Evolutionary conservation across 30 jellyfish, hydroid and myxozoan species (phyloP).

Genomic region (Pelagia noctiluca): DNA sequence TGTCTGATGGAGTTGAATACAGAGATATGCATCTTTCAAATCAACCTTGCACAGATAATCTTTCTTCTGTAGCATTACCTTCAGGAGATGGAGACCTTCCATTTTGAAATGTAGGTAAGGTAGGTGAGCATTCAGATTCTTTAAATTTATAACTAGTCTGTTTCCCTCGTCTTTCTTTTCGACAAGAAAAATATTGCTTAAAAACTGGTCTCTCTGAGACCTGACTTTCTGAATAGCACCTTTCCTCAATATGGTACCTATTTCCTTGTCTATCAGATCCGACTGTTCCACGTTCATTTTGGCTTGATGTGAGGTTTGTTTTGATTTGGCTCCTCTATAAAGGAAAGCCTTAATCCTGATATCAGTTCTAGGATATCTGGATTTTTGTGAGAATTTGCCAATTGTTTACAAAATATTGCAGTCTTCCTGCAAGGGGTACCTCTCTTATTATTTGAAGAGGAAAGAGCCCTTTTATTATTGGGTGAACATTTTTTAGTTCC

Average conservation of each 20-base stretch:
- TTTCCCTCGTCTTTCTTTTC: not conserved
- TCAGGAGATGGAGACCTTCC: constrained; percentile 38
- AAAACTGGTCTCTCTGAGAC: constrained; percentile 4
- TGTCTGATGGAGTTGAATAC: constrained; percentile 43
- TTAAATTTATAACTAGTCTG: constrained; percentile 3
- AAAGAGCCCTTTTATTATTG: not conserved
- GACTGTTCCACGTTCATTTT: not conserved
- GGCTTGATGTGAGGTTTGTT: constrained; percentile 4
- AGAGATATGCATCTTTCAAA: constrained; percentile 43
- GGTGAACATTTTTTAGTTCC: not conserved
- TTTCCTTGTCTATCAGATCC: not conserved
- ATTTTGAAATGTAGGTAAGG: constrained; percentile 24
- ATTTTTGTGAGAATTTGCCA: not conserved
- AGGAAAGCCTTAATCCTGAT: not conserved
- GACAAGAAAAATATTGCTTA: not conserved
- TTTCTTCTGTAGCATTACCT: constrained; percentile 39
- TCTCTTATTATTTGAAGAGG: not conserved
- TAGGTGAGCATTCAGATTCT: constrained; percentile 9
- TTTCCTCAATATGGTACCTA: not conserved
- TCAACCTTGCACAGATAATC: constrained; percentile 52
- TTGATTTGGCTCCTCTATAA: not conserved
- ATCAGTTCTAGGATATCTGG: not conserved
- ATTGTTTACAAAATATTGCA: not conserved
- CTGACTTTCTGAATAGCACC: constrained; percentile 2
- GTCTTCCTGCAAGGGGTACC: constrained; percentile 4